Evolutionary conservation across 2,797 vertebrate genomes (phyloP).

Genomic region (Halcyon leucocephala): DNA sequence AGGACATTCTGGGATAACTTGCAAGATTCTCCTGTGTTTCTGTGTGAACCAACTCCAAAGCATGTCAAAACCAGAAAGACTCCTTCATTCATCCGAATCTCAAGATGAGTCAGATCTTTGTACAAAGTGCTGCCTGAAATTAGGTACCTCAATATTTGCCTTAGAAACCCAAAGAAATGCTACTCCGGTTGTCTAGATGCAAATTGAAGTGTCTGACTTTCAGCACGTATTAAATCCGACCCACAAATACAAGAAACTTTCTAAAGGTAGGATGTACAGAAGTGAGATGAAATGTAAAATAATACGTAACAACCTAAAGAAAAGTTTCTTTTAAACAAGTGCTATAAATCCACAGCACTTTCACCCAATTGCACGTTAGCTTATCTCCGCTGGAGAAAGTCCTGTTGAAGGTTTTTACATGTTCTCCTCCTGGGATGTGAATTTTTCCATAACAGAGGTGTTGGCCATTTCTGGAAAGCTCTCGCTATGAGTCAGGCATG

Average conservation of each 20-base stretch:
- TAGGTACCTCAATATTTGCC: neutral
- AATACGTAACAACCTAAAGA: neutral
- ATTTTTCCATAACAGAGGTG: slow-evolving; percentile 64
- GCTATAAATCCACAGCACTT: neutral
- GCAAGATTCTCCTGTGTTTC: neutral
- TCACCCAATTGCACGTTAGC: neutral
- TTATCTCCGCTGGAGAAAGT: slow-evolving; percentile 16
- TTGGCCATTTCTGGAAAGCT: slow-evolving; percentile 47
- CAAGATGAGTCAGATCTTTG: neutral
- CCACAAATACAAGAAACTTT: neutral
- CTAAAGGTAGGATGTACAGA: neutral
- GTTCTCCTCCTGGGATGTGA: neutral
- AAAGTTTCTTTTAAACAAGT: neutral
- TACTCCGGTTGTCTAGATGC: neutral
- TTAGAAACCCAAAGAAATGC: neutral
- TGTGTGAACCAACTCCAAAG: neutral
- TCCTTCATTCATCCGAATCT: neutral
- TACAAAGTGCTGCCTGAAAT: neutral
- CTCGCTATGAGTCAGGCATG: slow-evolving; percentile 33
- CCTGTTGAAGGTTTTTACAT: neutral
- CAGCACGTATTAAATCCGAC: neutral
- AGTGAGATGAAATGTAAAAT: neutral
- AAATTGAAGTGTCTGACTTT: neutral
- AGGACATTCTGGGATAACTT: neutral
- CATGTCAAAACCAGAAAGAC: neutral